Base-by-base conservation (phyloP, 2,888 invertebrate genomes). In the Temnothorax rugatulus region DNA sequence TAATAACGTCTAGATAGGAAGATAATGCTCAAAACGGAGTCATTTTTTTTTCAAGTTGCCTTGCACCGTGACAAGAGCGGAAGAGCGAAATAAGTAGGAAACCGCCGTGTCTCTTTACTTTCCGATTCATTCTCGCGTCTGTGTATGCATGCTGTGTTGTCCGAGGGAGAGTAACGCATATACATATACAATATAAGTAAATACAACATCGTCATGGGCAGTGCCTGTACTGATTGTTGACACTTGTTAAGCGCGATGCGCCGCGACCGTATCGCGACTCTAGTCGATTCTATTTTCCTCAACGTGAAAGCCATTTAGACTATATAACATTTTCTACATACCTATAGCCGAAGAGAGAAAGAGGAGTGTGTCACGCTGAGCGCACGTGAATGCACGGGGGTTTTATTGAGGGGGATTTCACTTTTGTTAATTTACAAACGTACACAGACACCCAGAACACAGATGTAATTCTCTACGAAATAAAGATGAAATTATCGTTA, bases 281-380 rank as follows among this genome's bases (percentile, higher is more conserved):
- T 84, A 84, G 59, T 73, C 66, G 50, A 82, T 61, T 74, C 34
- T 79, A 75, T 86, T 85, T 83, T 85, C 59, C 68, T 85, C 64
- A 79, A 76, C 64, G 68, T 69, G 74, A 79, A 34, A 79, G 52
- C 57, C 41, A 54, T 83, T 66, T 73, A 63, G 57, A 85, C 25
- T 52, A 81, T 52, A 73, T 47, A 79, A 81, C 61, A 25, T 69
- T 59, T 84, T 86, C n/a, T 66, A 57, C 54, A 44, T 68, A n/a
- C n/a, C n/a, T n/a, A n/a, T 38, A 41, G 15, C 9, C 34, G 52
- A 81, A 54, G 63, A 81, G n/a, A 61, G 74, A 84, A 76, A 57
- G 57, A 57, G 7, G 41, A 85, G 69, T 66, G 29, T 71, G 82
- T 85, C 79, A 69, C 73, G 59, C 63, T 84, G 47, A 54, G 68